Conservation (phyloP, 2,888 invertebrate genomes). For the Mythimna ferrago region DNA sequence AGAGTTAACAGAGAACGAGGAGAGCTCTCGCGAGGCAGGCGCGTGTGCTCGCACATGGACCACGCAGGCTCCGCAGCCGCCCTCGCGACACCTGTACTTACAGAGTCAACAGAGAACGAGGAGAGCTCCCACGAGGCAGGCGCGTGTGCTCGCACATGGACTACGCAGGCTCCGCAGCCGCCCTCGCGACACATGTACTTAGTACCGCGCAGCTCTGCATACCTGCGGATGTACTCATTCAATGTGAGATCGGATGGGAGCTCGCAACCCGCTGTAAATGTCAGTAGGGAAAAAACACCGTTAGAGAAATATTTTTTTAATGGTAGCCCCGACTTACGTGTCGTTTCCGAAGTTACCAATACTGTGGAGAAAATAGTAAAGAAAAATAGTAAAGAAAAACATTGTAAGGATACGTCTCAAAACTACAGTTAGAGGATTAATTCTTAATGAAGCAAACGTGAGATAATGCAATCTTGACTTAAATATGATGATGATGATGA, state of each 20-base stretch:
- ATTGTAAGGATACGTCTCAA: constrained; percentile 77
- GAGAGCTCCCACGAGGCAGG: constrained; percentile 34
- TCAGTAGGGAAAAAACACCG: constrained; percentile 89
- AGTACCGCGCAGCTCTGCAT: constrained; percentile 91
- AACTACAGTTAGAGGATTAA: constrained; percentile 67
- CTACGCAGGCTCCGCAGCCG: constrained; percentile 92
- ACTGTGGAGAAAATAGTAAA: no score
- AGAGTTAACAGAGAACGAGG: constrained; percentile 43
- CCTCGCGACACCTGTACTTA: constrained; percentile 92
- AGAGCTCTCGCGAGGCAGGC: constrained; percentile 79
- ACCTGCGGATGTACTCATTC: constrained; percentile 90
- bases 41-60: constrained; percentile 41
- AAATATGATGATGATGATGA: no score
- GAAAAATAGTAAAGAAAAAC: no score
- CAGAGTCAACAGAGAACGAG: constrained; percentile 50
- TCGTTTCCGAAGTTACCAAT: constrained; percentile 67
- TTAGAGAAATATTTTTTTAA: constrained; percentile 87
- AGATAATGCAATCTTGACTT: no score
- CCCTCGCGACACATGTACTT: constrained; percentile 93
- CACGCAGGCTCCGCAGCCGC: constrained; percentile 93
- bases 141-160: constrained; percentile 35
- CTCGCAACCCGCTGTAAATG: constrained; percentile 89
- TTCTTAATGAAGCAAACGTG: not conserved
- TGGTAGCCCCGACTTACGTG: constrained; percentile 72
- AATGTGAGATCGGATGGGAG: constrained; percentile 90